Conservation (phyloP, 1,140 invertebrate genomes). For the Procambarus virginalis region DNA sequence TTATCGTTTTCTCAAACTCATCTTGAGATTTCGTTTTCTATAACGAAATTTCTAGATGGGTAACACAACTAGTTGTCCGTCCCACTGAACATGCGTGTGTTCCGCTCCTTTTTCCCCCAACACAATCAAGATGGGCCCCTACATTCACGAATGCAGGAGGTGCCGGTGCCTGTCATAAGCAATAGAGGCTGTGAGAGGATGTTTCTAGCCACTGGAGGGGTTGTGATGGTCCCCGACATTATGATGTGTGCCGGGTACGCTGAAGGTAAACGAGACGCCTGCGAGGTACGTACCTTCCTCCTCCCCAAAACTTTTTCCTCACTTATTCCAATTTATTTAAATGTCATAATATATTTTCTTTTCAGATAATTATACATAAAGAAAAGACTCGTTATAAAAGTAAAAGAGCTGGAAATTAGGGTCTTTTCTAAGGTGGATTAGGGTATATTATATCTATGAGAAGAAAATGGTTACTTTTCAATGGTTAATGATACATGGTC, state of each 20-base stretch:
- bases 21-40: not conserved
- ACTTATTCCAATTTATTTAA: no score
- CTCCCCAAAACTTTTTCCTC: no score
- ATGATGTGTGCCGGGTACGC: conserved; percentile 95
- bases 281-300: conserved; percentile 80
- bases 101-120: conserved; percentile 1
- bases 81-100: not conserved
- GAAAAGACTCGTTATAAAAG: no score
- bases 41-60: not conserved
- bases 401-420: no score
- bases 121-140: conserved; percentile 84
- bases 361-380: no score
- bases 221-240: conserved; percentile 93
- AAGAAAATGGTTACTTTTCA: no score
- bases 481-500: no score
- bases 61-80: not conserved
- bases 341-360: no score
- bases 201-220: conserved; percentile 91
- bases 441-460: no score
- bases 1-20: not conserved
- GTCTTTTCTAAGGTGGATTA: no score
- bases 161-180: conserved; percentile 92
- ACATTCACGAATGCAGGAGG: conserved; percentile 92
- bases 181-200: conserved; percentile 92
- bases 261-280: conserved; percentile 92